Base-by-base conservation (phyloP, 1,140 invertebrate genomes). In the Drosophila sucinea region DNA sequence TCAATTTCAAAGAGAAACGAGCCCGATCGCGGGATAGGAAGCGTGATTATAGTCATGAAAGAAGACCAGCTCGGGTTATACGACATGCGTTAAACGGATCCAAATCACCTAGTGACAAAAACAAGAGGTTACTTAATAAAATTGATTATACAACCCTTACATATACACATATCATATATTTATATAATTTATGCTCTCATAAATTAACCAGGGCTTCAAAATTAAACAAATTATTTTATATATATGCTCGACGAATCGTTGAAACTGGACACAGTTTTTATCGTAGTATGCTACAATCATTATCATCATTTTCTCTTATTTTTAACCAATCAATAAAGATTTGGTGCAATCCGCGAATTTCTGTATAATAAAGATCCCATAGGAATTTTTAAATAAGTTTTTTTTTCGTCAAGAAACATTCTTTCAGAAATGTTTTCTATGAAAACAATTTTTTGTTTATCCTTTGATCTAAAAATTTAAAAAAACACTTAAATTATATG, bases 81-180 rank as follows among this genome's bases (percentile, higher is more conserved):
- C 80, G 80, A 1, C 83, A 73, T 47, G 56, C 84, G 17, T 64
- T 57, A 4, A 63, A 84, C 47, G 84, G 84, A 63, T 90, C 84
- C 0, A 77, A 74, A 27, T 87, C 84, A 25, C 81, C 85, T 41
- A 79, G 62, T 51, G 73, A 77, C 41, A 73, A 79, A 93, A 93
- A 71, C 54, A 86, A 81, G 62, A 84, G 84, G 84, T 87, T 73
- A 79, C 62, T 69, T 55, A 62, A 72, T 40, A 67, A 30, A 65
- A 63, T 75, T 71, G 75, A 62, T 23, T 60, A 62, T 41, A 38
- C 32, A 51, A 25, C 32, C 44, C 23, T 57, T 67, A 71, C 51
- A 67, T 55, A 60, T 60, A 67, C 44, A 47, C 7, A 47, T 44
- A 57, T 70, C 47, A 71, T 33, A 58, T 60, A 58, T 23, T 58